Conservation (phyloP, 2,797 vertebrate species). For the Etheostoma nigrum region DNA sequence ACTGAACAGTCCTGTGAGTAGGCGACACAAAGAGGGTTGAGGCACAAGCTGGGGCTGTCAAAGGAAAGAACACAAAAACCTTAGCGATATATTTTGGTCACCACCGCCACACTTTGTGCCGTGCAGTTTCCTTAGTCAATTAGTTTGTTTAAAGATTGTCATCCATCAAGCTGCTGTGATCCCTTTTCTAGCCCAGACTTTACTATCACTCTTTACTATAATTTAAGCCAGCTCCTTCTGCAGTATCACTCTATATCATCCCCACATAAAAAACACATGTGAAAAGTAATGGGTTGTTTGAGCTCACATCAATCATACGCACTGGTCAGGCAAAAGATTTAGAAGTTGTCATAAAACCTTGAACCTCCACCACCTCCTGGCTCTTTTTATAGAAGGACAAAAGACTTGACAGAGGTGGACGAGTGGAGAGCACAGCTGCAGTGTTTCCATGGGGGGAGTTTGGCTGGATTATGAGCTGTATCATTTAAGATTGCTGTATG, state of each 20-base stretch:
- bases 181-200: constrained; percentile 32
- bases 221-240: constrained; percentile 56
- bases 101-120: background rate
- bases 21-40: background rate
- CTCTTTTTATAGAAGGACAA: constrained; percentile 36
- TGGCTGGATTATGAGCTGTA: constrained; percentile 50
- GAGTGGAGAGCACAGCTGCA: constrained; percentile 59
- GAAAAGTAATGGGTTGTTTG: constrained; percentile 25
- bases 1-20: constrained; percentile 89
- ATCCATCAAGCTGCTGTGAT: constrained; percentile 37
- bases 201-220: constrained; percentile 60
- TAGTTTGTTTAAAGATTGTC: background rate
- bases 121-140: background rate
- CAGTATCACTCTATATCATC: constrained; percentile 43
- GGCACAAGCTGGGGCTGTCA: constrained; percentile 2
- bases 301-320: constrained; percentile 50
- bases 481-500: constrained; percentile 61
- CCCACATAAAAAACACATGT: constrained; percentile 68
- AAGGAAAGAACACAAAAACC: background rate
- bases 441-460: constrained; percentile 51
- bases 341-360: constrained; percentile 43
- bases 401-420: constrained; percentile 35
- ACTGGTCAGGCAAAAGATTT: constrained; percentile 43
- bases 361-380: constrained; percentile 42
- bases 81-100: background rate